Base-by-base conservation (phyloP, 1,140 invertebrate species). In the Dendrolimus punctatus region DNA sequence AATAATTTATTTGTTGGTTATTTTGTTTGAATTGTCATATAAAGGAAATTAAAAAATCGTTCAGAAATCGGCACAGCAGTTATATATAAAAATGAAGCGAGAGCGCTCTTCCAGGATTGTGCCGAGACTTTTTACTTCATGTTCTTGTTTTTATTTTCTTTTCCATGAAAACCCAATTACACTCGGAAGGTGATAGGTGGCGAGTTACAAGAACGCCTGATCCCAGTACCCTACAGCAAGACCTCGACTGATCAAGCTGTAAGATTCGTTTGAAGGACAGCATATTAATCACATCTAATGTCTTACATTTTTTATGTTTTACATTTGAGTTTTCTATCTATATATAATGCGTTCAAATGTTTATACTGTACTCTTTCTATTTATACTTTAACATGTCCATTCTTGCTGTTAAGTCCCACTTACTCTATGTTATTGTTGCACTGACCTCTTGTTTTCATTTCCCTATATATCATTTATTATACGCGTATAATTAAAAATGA, bases 191-290 rank as follows among this genome's bases (percentile, higher is more conserved):
- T 97, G 93, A 98, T 98, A 95, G 96, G 96, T 94, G 96, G 96
- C 93, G 96, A 97, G 93, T 96, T 97, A 92, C 96, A 98, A 95
- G 96, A 97, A 92, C 95, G 96, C 91, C 96, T 98, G 93, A 98
- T 98, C 91, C 96, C 96, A 90, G 96, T 98, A 90, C 96, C 96
- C 90, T 98, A 98, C 95, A 98, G 96, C 96, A 98, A 98, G 95
- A 97, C 95, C 91, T 96, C 96, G 90, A 98, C 96, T 92, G 96
- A 98, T 92, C 96, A 98, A 96, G 96, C 96, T 96, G 96, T 98
- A 98, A 98, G 96, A 60, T 60, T 55, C 58, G 44, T 56, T 56
- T 56, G 53, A 39, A 51, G 51, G 46, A 53, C 46, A 43, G 39
- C 45, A 56, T 51, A 76, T 77, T 76, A 75, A 66, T 81, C 79